Evolutionary conservation across 2,113 vertebrate genomes (phyloP).

Genomic region (Pseudorectes ferrugineus): DNA sequence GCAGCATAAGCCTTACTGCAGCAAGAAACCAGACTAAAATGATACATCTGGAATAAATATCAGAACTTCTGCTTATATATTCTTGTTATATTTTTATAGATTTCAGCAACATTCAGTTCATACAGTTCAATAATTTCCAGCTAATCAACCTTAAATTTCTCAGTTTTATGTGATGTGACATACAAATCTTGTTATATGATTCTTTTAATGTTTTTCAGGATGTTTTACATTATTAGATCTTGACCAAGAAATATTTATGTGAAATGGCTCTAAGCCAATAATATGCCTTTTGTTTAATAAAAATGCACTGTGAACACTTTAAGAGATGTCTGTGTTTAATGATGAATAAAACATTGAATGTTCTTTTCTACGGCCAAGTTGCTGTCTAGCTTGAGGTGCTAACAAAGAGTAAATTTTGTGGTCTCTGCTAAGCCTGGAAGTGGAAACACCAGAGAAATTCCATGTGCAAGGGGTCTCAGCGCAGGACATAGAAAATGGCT

Average conservation of each 20-base stretch:
- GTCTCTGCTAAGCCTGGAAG: conserved; percentile 48
- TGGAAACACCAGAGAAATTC: conserved; percentile 42
- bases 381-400: conserved; percentile 70
- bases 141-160: conserved; percentile 63
- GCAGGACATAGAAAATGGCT: neutral
- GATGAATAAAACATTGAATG: conserved; percentile 38
- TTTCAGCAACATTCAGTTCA: conserved; percentile 26
- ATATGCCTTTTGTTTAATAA: conserved; percentile 67
- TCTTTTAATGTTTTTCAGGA: conserved; percentile 54
- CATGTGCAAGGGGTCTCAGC: neutral
- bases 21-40: neutral
- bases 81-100: neutral
- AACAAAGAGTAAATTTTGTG: conserved; percentile 56
- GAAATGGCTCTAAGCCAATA: conserved; percentile 67
- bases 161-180: conserved; percentile 56
- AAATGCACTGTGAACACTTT: conserved; percentile 62
- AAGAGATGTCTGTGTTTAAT: conserved; percentile 63
- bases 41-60: conserved; percentile 31
- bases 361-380: conserved; percentile 59
- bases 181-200: conserved; percentile 51
- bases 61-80: neutral
- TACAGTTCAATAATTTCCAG: conserved; percentile 34
- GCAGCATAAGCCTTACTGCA: neutral
- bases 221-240: conserved; percentile 66
- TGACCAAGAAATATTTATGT: conserved; percentile 69